Evolutionary conservation across 2,797 vertebrate species (phyloP).

Genomic region (Steatocranus sp.): DNA sequence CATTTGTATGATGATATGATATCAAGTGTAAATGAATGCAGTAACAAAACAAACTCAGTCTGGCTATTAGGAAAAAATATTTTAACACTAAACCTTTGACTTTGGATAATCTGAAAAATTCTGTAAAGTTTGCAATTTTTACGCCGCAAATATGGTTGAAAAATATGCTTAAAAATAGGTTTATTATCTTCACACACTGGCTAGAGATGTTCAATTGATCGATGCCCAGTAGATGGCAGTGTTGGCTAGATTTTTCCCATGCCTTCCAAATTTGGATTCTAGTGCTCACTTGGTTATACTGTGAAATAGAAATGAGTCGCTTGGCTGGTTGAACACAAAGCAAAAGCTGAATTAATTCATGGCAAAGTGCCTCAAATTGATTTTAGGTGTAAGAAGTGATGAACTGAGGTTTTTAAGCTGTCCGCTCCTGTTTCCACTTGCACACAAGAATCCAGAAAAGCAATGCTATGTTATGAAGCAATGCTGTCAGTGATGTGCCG

Average conservation of each 20-base stretch:
- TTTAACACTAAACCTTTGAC: background rate
- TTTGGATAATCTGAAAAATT: background rate
- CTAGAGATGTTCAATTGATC: background rate
- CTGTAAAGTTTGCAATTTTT: background rate
- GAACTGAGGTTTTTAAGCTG: background rate
- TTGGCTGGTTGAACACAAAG: background rate
- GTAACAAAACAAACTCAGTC: background rate
- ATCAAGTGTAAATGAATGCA: background rate
- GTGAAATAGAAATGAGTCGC: background rate
- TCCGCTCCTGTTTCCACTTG: background rate
- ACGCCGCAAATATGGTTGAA: background rate
- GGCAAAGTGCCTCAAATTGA: background rate
- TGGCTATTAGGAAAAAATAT: background rate
- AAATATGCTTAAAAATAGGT: background rate
- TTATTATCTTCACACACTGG: background rate
- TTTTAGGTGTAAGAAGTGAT: background rate
- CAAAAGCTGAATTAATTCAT: slow-evolving; percentile 3
- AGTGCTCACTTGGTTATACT: background rate
- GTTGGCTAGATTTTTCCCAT: slow-evolving; percentile 3
- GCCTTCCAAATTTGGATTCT: background rate
- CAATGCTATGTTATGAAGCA: background rate
- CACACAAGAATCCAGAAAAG: background rate
- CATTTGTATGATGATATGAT: background rate
- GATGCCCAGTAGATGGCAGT: slow-evolving; percentile 42
- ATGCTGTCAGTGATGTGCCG: background rate